Percentiles rank a stretch among this genome's conserved stretches.
These are phyloP conservation scores for Aythya baeri DNA, from an alignment of 2,113 vertebrate species.

Conservation along the genomic window DNA sequence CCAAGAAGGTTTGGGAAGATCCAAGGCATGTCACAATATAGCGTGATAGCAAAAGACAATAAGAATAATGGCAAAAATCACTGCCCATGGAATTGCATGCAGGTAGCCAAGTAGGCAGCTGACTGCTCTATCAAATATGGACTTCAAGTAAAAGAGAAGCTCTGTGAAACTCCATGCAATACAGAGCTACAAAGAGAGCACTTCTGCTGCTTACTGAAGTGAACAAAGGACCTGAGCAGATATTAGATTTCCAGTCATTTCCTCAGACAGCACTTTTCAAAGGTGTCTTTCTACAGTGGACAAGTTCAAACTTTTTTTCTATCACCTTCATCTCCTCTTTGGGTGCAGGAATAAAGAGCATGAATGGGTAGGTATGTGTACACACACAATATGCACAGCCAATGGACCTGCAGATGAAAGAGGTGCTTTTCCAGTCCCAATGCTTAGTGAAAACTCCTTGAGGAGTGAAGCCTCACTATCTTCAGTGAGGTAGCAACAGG, in stretches of 20 bases:
- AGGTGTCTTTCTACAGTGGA: background rate
- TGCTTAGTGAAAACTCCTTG: background rate
- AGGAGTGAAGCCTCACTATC: background rate
- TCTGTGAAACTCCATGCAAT: background rate
- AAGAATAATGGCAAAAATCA: background rate
- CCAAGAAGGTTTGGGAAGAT: background rate
- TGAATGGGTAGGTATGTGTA: rapidly evolving
- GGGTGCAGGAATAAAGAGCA: background rate
- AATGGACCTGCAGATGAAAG: background rate
- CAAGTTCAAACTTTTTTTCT: background rate
- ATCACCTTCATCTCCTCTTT: background rate
- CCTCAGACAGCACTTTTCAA: background rate
- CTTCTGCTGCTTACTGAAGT: background rate
- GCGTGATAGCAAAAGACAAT: background rate
- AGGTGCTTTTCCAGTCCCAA: background rate
- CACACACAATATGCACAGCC: background rate
- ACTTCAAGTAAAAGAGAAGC: background rate
- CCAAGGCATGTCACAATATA: background rate
- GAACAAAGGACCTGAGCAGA: background rate
- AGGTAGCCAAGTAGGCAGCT: background rate
- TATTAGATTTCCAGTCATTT: background rate
- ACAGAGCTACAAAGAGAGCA: background rate
- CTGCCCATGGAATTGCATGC: background rate
- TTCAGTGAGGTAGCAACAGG: background rate
- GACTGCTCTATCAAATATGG: background rate